These are phyloP conservation scores for Tarsius wallacei DNA, from an alignment of 2,797 vertebrate species.

Conservation along the genomic window DNA sequence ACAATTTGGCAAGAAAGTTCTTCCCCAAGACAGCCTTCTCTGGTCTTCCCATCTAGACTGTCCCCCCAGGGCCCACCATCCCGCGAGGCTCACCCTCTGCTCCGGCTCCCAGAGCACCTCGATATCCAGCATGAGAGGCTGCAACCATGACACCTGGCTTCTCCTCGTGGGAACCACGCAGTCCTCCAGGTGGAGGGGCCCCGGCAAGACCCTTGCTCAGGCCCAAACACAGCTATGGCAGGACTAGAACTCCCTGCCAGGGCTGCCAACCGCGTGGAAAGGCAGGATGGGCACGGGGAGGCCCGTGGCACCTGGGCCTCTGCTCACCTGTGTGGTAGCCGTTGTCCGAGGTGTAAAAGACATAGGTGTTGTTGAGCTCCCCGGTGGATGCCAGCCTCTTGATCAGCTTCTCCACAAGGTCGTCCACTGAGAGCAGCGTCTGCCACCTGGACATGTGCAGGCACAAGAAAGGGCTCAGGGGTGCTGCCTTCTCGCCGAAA, in stretches of 20 bases:
- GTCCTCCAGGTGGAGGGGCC: background rate
- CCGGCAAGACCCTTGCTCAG: background rate
- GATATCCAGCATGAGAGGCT: background rate
- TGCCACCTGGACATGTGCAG: constrained; percentile 93
- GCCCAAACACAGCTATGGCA: background rate
- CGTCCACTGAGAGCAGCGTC: constrained; percentile 98
- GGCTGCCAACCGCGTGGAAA: background rate
- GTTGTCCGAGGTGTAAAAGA: constrained; percentile 99
- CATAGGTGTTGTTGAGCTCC: constrained; percentile 96
- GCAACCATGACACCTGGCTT: background rate
- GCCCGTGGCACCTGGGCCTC: background rate
- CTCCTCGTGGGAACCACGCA: background rate
- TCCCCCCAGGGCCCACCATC: background rate
- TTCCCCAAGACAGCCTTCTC: background rate
- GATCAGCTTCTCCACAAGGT: constrained; percentile 97
- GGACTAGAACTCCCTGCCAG: background rate
- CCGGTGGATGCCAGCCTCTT: constrained; percentile 94
- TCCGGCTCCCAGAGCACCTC: background rate
- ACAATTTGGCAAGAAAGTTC: background rate
- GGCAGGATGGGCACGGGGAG: too few relatives aligned
- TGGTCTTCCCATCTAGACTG: background rate
- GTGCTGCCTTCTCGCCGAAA: background rate
- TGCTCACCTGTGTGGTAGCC: constrained; percentile 97
- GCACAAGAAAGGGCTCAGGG: background rate
- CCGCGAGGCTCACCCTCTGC: background rate